Evolutionary conservation across 2,113 vertebrate species (phyloP).

Genomic region (Oxyruncus cristatus): DNA sequence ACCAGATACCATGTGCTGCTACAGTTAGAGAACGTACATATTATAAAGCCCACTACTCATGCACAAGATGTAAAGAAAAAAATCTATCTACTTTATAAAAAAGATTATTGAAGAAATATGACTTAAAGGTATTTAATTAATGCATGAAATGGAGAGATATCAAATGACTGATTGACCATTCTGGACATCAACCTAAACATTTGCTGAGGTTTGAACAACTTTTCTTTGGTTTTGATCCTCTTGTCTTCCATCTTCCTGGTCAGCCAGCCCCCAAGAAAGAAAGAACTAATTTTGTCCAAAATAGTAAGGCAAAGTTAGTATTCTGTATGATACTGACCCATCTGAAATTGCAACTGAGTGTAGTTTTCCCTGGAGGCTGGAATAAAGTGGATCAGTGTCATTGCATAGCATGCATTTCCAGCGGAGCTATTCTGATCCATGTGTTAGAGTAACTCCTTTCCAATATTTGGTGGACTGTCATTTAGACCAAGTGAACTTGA

Average conservation of each 20-base stretch:
- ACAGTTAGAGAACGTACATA: not conserved
- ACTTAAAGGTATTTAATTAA: not conserved
- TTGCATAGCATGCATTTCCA: not conserved
- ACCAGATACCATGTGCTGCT: not conserved
- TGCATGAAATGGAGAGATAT: not conserved
- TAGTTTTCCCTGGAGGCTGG: not conserved
- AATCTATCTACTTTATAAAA: not conserved
- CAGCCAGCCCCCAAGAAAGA: not conserved
- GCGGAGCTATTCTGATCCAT: not conserved
- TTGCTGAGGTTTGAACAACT: not conserved
- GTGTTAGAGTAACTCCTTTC: not conserved
- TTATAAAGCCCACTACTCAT: not conserved
- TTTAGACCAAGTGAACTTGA: not conserved
- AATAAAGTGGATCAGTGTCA: not conserved
- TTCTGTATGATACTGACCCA: not conserved
- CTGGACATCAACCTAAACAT: not conserved
- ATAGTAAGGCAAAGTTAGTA: not conserved
- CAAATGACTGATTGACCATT: not conserved
- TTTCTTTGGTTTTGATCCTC: not conserved
- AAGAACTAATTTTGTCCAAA: not conserved
- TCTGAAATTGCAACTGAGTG: not conserved
- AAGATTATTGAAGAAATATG: not conserved
- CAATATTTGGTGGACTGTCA: not conserved
- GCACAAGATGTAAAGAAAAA: not conserved
- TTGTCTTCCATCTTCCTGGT: accelerated